Evolutionary conservation across 2,888 invertebrate species (phyloP), one percentile per base, ranked within the genome.

Genomic region (Aphrophora alni): DNA sequence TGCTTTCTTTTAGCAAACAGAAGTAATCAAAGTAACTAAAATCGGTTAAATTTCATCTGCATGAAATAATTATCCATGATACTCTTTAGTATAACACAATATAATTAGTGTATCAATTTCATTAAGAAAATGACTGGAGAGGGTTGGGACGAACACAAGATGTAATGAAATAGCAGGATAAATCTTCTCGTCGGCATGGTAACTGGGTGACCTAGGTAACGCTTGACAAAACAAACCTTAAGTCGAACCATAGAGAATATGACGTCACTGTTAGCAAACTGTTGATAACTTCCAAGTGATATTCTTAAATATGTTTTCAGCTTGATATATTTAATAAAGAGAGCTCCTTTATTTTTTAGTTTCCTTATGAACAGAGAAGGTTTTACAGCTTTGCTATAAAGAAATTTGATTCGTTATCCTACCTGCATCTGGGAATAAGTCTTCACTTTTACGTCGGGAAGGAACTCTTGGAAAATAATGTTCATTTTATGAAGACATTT

Each of bases 121-220:
- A 59, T 59, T 59, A 59, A 59, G 59, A 59, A 59, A 59, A 59
- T 59, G 14, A 3, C 1, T 59, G 21, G 59, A 59, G 59, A 2
- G 44, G 4, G 59, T 59, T 59, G 21, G 21, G 59, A 59, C 21
- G 59, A 59, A 59, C 59, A 59, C 59, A 59, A 59, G 59, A 59
- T 59, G 59, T 59, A 59, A 59, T 59, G 59, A 59, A 59, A 59
- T 59, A 59, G 59, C 59, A 14, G 59, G 59, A 59, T 59, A 59
- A n/a, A 59, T 59, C 21, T 21, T 59, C 59, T 8, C 21, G 59
- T 59, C 21, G 21, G 21, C 21, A 59, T 59, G 21, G 59, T 21
- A 59, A 59, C 59, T n/a, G 21, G 59, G 59, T 59, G 59, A 59
- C 59, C 59, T 21, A 59, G 59, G 59, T 59, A 59, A 59, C 59